A percentile compares a stretch with the other conserved stretches of the same genome.
Conservation (phyloP, 2,888 invertebrate species). For the Hyposoter didymator region DNA sequence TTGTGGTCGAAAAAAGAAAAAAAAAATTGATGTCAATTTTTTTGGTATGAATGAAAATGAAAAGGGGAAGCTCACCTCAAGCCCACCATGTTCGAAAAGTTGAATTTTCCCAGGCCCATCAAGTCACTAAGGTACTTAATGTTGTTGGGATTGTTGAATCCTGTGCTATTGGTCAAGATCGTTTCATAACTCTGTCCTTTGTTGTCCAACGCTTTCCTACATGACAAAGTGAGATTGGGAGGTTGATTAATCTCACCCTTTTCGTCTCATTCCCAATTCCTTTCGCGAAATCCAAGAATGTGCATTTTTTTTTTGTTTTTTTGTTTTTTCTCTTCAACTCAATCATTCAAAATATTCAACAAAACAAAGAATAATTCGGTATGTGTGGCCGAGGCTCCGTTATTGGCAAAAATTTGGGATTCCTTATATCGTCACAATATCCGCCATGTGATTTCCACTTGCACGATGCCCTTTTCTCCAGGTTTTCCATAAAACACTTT, state of each 20-base stretch:
- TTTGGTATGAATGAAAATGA: too few species aligned
- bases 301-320: not conserved
- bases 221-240: conserved; percentile 78
- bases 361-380: conserved; percentile 62
- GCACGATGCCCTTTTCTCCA: conserved; percentile 20
- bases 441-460: not conserved
- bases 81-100: conserved; percentile 89
- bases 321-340: not conserved
- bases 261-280: not conserved
- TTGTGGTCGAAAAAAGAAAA: too few species aligned
- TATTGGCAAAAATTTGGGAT: conserved; percentile 78
- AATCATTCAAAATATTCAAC: conserved; percentile 22
- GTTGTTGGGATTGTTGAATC: conserved; percentile 96
- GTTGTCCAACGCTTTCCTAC: conserved; percentile 92
- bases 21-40: not conserved
- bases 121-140: conserved; percentile 92
- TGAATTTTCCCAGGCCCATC: conserved; percentile 89
- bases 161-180: conserved; percentile 92
- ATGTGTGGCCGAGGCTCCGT: conserved; percentile 76
- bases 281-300: not conserved
- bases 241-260: conserved; percentile 67
- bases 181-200: conserved; percentile 92
- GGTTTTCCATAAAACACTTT: not conserved
- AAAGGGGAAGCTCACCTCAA: conserved; percentile 86
- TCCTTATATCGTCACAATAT: conserved; percentile 71